phyloP scores from a whole-genome alignment of 2,113 vertebrate species.

The Corydoras sp. region DNA sequence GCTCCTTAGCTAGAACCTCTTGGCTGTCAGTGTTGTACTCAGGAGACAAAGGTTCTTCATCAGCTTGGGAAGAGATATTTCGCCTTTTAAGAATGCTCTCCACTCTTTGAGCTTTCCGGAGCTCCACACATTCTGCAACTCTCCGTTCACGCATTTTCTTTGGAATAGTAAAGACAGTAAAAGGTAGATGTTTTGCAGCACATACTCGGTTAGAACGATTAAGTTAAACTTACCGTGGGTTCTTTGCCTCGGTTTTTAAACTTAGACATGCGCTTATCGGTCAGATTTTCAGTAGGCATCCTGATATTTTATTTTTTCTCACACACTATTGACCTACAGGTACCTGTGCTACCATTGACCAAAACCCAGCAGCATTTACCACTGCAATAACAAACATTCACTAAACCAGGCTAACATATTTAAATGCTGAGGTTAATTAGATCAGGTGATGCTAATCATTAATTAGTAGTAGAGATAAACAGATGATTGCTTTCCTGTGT shows the following conservation, averaged over 20 bases:
- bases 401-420: conserved; percentile 5
- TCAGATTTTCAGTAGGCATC: conserved; percentile 61
- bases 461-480: no score
- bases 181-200: not conserved
- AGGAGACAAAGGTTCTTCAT: conserved; percentile 50
- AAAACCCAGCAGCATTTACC: not conserved
- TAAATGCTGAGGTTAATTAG: conserved; percentile 7
- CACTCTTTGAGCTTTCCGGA: conserved; percentile 79
- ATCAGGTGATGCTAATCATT: conserved; percentile 29
- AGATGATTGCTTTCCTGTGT: no score
- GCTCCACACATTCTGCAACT: conserved; percentile 63
- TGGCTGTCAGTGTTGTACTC: conserved; percentile 40
- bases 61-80: conserved; percentile 58
- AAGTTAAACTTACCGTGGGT: conserved; percentile 60
- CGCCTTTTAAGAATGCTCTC: conserved; percentile 80
- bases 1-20: conserved; percentile 40
- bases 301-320: conserved; percentile 9
- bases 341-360: not conserved
- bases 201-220: not conserved
- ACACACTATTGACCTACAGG: not conserved
- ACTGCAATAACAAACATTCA: no score
- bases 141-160: conserved; percentile 74
- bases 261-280: conserved; percentile 56
- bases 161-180: not conserved
- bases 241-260: conserved; percentile 89